A percentile compares a stretch with the other conserved stretches of the same genome.
Evolutionary conservation across 2,797 vertebrate genomes (phyloP).

Genomic region (Pseudochirops corinnae): DNA sequence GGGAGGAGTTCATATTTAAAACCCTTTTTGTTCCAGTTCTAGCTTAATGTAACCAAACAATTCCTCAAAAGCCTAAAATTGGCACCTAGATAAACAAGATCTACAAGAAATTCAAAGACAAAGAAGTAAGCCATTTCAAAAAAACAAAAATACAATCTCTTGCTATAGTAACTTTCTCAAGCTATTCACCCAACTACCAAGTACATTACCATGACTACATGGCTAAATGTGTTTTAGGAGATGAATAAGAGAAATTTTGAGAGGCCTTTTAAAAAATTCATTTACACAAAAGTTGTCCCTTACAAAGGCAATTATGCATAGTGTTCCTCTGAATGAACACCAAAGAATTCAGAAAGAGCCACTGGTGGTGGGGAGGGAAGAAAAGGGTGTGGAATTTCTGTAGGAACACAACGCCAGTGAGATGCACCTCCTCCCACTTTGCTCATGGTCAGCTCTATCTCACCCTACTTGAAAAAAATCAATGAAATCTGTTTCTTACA

Average conservation of each 20-base stretch:
- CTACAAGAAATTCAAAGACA: neutral
- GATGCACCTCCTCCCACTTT: neutral
- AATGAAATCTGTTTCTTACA: neutral
- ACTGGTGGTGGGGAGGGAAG: neutral
- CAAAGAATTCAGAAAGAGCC: neutral
- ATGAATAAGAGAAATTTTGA: neutral
- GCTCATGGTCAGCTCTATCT: neutral
- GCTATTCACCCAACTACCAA: neutral
- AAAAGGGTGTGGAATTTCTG: neutral
- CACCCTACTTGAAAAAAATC: neutral
- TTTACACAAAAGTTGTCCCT: neutral
- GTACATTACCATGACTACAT: neutral
- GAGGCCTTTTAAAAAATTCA: neutral
- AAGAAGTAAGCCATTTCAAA: conserved; percentile 27
- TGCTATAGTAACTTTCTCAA: conserved; percentile 27
- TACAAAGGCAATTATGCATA: neutral
- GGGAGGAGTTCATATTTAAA: conserved; percentile 19
- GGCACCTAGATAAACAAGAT: conserved; percentile 37
- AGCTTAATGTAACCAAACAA: neutral
- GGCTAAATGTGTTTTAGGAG: neutral
- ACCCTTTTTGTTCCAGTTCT: neutral
- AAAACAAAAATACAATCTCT: conserved; percentile 18
- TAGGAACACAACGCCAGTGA: neutral
- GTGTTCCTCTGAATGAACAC: neutral
- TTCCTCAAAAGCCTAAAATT: conserved; percentile 21